Evolutionary conservation across 2,113 vertebrate genomes (phyloP), one percentile per base, ranked within the genome.

Genomic region (Hassar affinis): DNA sequence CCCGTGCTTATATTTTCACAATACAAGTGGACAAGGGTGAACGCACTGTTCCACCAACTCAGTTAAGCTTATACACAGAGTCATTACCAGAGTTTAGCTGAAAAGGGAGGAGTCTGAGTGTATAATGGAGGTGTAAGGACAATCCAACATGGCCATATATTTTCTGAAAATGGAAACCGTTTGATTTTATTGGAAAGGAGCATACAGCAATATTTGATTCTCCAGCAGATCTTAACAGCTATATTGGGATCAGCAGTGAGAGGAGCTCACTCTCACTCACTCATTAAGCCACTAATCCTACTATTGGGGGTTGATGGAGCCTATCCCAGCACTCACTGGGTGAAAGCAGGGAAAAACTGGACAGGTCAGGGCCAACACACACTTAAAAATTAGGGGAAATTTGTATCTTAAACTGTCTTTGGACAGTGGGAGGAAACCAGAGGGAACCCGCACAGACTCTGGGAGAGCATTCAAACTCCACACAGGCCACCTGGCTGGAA

Each of bases 1-100:
- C 81, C 81, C 42, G 35, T 78, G 81, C 54, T 87, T 77, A 61
- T 85, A 59, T 57, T 75, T 81, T 78, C 80, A 81, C 82, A 79
- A 83, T 83, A 74, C 75, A 56, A 33, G 45, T 47, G 49, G 61
- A 38, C 78, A 59, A 83, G 57, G 61, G 86, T 75, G 83, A 87
- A 81, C 38, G 47, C 11, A 62, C 56, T 76, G 57, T 79, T 49
- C 51, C 57, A 68, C 83, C 83, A 52, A 22, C 68, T 83, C 33
- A 83, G 80, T 83, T 87, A 77, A 77, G 80, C 75, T 80, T 76
- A 71, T 85, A 80, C 79, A 76, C 52, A 84, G 86, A 57, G 62
- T 78, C 20, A 54, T 3, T 59, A 25, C 8, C 42, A 71, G 42
- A 71, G 72, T 62, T 81, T 47, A 81, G 27, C 54, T 49, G 52